Evolutionary conservation across 1,140 invertebrate genomes (phyloP).

Genomic region (Ceratosolen fusciceps): DNA sequence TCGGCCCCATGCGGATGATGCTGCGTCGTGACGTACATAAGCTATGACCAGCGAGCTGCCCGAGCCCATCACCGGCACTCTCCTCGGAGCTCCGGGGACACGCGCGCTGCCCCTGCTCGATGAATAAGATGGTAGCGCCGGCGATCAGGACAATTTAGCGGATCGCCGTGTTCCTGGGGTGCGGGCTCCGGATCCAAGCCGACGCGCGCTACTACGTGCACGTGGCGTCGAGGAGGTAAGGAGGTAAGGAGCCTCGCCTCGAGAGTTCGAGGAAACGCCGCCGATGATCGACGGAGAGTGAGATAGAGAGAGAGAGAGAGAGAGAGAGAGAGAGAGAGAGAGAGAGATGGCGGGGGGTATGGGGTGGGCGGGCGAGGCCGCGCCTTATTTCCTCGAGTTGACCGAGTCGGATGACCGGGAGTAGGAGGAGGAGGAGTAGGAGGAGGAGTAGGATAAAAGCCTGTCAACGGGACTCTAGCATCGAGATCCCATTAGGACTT

Average conservation of each 20-base stretch:
- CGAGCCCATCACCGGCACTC: too few species aligned
- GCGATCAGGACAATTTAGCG: neutral
- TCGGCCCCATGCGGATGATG: constrained; percentile 33
- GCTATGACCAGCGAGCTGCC: too few species aligned
- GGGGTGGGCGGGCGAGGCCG: too few species aligned
- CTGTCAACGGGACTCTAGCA: too few species aligned
- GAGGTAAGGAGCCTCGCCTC: neutral
- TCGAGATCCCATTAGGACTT: neutral
- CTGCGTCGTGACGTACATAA: constrained; percentile 62
- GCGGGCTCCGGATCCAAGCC: neutral
- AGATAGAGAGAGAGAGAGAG: too few species aligned
- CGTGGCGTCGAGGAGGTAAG: neutral
- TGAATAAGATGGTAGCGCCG: neutral
- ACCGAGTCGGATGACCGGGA: too few species aligned
- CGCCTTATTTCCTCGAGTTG: too few species aligned
- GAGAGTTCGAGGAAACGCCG: neutral
- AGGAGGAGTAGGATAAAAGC: too few species aligned
- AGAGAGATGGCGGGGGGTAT: too few species aligned
- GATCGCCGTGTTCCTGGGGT: constrained; percentile 10
- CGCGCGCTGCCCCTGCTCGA: neutral
- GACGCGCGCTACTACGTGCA: neutral
- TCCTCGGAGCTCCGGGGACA: neutral
- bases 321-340: too few species aligned
- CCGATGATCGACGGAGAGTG: neutral
- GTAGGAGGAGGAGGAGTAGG: too few species aligned